A percentile compares a stretch with the other conserved stretches of the same genome.
Conservation (phyloP, 2,888 invertebrate genomes). For the Schizaphis graminum region DNA sequence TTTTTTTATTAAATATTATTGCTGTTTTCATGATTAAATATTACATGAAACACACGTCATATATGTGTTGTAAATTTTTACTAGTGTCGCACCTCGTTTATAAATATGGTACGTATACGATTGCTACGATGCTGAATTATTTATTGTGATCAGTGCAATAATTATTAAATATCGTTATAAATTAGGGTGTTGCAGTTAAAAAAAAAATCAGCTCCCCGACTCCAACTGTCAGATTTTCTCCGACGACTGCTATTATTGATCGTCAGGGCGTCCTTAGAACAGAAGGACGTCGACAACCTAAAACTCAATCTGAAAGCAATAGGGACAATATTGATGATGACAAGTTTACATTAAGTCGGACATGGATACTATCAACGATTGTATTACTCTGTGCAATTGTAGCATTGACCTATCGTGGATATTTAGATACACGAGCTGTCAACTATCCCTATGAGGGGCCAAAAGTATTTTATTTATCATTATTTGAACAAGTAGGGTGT, state of each 20-base stretch:
- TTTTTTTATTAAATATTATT: not conserved
- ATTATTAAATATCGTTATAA: not conserved
- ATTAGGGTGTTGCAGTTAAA: slow-evolving; percentile 20
- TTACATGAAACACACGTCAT: not conserved
- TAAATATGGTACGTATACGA: slow-evolving; percentile 8
- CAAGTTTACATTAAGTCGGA: not conserved
- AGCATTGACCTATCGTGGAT: slow-evolving; percentile 52
- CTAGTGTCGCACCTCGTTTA: not conserved
- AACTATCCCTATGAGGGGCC: slow-evolving; percentile 57
- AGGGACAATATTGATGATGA: not conserved
- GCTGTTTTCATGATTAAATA: not conserved
- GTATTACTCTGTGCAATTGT: slow-evolving; percentile 23
- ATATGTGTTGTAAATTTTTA: not conserved
- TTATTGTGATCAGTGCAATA: not conserved
- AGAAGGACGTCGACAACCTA: not conserved
- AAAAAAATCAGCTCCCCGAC: not conserved
- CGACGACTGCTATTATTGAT: not conserved
- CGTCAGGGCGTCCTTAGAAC: not conserved
- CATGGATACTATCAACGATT: not conserved
- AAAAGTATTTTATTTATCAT: slow-evolving; percentile 25
- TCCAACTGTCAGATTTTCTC: slow-evolving; percentile 15
- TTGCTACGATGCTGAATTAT: not conserved
- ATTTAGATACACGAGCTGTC: slow-evolving; percentile 62
- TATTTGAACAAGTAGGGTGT: not conserved
- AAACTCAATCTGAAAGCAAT: not conserved